Conservation (phyloP, 2,113 vertebrate species). For the Microcebus jonahi region DNA sequence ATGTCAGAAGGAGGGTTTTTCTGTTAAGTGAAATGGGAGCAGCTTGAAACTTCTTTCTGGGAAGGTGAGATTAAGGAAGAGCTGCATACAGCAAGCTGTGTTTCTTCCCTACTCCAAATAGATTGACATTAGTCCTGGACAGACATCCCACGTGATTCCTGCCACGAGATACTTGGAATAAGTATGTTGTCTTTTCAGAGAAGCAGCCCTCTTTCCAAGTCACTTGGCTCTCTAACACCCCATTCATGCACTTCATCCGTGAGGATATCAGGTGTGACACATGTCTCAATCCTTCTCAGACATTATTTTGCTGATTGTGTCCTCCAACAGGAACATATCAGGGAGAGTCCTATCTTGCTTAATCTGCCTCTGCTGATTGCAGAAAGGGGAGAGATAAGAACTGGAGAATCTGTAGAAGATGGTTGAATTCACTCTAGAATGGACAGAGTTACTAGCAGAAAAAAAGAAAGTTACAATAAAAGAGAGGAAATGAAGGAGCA, state of each 20-base stretch:
- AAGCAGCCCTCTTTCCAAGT: neutral
- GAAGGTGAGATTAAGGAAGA: neutral
- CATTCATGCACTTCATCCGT: neutral
- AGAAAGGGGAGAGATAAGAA: neutral
- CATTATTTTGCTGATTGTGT: neutral
- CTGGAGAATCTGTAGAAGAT: neutral
- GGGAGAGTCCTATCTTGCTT: neutral
- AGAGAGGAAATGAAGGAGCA: neutral
- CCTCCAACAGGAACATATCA: neutral
- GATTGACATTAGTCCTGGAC: neutral
- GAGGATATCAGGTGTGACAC: neutral
- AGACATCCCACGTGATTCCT: neutral
- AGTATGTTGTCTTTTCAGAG: neutral
- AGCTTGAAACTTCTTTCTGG: neutral
- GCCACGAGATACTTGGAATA: neutral
- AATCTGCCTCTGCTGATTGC: neutral
- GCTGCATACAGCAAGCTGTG: neutral
- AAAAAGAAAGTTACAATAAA: neutral
- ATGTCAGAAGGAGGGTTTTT: neutral
- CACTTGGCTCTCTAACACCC: neutral
- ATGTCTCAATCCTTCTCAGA: neutral
- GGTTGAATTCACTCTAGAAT: neutral
- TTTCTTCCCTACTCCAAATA: neutral
- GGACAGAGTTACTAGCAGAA: neutral
- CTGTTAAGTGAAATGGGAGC: neutral